These are phyloP conservation scores for Aythya baeri DNA, from an alignment of 2,113 vertebrate genomes.

Conservation along the genomic window DNA sequence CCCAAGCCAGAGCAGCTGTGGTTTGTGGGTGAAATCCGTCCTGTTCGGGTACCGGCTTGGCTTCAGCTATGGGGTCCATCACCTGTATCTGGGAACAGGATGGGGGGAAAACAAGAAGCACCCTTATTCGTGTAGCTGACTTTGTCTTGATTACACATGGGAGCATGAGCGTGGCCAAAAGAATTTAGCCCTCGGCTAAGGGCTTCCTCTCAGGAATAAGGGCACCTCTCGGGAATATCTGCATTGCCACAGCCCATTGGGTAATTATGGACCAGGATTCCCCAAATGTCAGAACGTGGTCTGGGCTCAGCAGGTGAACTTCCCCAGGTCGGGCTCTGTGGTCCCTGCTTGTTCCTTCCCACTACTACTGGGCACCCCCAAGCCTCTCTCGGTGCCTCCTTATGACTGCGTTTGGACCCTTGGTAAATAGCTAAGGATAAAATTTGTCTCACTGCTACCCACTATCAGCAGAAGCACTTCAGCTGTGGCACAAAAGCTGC, in stretches of 20 bases:
- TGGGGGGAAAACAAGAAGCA: not conserved
- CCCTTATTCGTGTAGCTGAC: not conserved
- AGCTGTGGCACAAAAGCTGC: not conserved
- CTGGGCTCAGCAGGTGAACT: not conserved
- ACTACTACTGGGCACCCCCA: not conserved
- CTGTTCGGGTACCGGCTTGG: not conserved
- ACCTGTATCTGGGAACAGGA: not conserved
- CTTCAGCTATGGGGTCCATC: not conserved
- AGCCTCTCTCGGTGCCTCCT: not conserved
- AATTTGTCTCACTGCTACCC: not conserved
- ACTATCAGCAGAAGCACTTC: not conserved
- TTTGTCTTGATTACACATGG: not conserved
- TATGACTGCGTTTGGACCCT: not conserved
- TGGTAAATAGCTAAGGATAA: not conserved
- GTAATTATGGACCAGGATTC: constrained; percentile 1
- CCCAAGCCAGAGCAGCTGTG: not conserved
- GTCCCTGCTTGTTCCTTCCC: not conserved
- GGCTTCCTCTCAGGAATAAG: too few species aligned
- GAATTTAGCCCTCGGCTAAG: not conserved
- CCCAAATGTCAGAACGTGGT: not conserved
- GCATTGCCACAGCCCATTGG: not conserved
- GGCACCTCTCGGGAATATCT: not conserved
- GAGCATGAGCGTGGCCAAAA: not conserved
- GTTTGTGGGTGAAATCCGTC: not conserved
- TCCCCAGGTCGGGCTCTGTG: not conserved